Evolutionary conservation across 2,113 vertebrate genomes (phyloP).

Genomic region (Pleuronectes platessa): DNA sequence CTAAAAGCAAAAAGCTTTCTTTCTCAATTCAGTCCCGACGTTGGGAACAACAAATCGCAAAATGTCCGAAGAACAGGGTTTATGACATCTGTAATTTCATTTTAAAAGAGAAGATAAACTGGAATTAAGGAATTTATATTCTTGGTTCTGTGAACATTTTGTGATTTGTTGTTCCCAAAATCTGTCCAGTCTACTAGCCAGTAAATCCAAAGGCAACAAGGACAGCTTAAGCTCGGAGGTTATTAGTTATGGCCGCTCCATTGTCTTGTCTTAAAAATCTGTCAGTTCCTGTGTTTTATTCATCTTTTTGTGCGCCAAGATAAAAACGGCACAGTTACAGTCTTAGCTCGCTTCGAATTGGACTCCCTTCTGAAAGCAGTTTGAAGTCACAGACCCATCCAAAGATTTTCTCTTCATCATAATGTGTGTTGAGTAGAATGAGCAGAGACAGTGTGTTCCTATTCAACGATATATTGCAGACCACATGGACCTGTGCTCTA

Average conservation of each 20-base stretch:
- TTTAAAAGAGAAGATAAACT: too few relatives aligned
- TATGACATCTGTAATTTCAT: too few relatives aligned
- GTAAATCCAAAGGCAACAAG: not conserved
- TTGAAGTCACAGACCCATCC: constrained; percentile 1
- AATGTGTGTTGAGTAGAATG: not conserved
- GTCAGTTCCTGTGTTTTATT: constrained; percentile 3
- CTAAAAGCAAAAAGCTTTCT: too few relatives aligned
- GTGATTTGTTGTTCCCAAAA: too few relatives aligned
- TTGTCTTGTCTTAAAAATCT: constrained; percentile 6
- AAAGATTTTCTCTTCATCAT: constrained; percentile 14
- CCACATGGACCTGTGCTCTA: constrained; percentile 12
- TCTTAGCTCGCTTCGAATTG: constrained; percentile 12
- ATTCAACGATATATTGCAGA: constrained; percentile 62
- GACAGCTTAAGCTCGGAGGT: not conserved
- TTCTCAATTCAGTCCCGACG: too few relatives aligned
- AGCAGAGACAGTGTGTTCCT: constrained; percentile 1
- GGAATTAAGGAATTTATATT: too few relatives aligned
- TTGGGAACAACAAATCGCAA: too few relatives aligned
- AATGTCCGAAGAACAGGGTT: too few relatives aligned
- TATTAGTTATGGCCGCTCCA: not conserved
- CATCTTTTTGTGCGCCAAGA: not conserved
- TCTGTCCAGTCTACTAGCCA: not conserved
- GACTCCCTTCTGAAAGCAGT: not conserved
- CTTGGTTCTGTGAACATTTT: too few relatives aligned
- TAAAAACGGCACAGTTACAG: constrained; percentile 17